Conservation (phyloP, 2,113 vertebrate species). For the Ceyx cyanopectus region DNA sequence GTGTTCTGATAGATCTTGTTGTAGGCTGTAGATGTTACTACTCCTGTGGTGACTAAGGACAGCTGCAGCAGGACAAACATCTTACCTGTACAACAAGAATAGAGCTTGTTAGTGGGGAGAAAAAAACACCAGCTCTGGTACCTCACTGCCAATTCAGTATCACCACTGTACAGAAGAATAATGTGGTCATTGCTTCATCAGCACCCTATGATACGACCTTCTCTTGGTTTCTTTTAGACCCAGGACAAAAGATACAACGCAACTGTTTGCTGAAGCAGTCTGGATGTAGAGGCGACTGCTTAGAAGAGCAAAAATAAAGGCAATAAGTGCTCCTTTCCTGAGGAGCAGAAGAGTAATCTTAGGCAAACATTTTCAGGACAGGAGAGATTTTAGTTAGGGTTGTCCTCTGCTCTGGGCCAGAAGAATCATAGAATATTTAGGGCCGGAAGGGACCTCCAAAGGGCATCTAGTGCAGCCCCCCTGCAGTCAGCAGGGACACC, state of each 20-base stretch:
- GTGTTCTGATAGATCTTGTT: constrained; percentile 91
- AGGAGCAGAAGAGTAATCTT: not conserved
- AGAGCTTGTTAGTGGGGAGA: not conserved
- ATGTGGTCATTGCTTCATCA: not conserved
- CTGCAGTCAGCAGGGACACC: too few relatives aligned
- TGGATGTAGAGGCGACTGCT: not conserved
- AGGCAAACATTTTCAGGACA: not conserved
- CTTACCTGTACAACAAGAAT: constrained; percentile 76
- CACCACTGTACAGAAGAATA: rapidly evolving
- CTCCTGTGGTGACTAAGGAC: constrained; percentile 80
- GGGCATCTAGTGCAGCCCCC: too few relatives aligned
- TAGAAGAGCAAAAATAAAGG: not conserved
- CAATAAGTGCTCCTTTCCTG: not conserved
- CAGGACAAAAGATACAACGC: not conserved
- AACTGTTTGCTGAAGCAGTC: not conserved
- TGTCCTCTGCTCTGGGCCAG: not conserved
- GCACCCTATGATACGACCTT: not conserved
- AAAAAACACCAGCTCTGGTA: not conserved
- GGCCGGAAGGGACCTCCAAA: too few relatives aligned
- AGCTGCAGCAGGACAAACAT: constrained; percentile 87
- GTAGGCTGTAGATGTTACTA: constrained; percentile 85
- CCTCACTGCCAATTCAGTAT: not conserved
- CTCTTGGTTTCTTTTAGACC: not conserved
- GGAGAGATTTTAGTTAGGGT: not conserved
- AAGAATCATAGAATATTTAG: not conserved